phyloP scores from a whole-genome alignment of 2,797 vertebrate genomes.

The Urophycis tenuis region DNA sequence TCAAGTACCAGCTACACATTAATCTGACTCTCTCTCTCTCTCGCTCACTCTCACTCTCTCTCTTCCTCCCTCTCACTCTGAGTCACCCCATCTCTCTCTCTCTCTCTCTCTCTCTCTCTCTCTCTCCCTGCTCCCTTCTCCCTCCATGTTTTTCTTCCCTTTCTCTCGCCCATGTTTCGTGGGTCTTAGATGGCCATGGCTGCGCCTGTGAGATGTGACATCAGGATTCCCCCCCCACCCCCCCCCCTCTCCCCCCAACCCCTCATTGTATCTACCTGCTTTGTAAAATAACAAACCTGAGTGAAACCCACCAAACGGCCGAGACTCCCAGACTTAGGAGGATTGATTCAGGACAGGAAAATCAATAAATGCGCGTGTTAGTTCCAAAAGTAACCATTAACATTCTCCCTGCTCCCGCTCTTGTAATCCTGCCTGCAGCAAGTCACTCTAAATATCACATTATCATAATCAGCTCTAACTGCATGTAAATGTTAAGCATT shows the following conservation, averaged over 20 bases:
- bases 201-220: conserved; percentile 76
- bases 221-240: conserved; percentile 57
- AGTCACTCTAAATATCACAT: conserved; percentile 76
- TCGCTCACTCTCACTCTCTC: conserved; percentile 48
- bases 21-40: conserved; percentile 81
- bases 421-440: conserved; percentile 68
- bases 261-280: background rate
- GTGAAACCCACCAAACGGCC: conserved; percentile 19
- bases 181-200: conserved; percentile 56
- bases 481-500: conserved; percentile 74
- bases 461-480: conserved; percentile 78
- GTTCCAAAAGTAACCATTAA: conserved; percentile 71
- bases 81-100: conserved; percentile 23
- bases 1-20: conserved; percentile 82
- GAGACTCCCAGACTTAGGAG: conserved; percentile 60
- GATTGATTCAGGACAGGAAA: conserved; percentile 63
- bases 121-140: conserved; percentile 18
- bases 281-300: conserved; percentile 15
- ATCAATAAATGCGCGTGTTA: conserved; percentile 74
- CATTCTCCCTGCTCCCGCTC: conserved; percentile 65
- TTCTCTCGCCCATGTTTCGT: conserved; percentile 48
- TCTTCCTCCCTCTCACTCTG: conserved; percentile 17
- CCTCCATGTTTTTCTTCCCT: conserved; percentile 69
- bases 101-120: conserved; percentile 50
- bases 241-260: background rate